A percentile compares a stretch with the other conserved stretches of the same genome.
These are phyloP conservation scores for Lycodopsis pacificus DNA, from an alignment of 2,797 vertebrate genomes.

Conservation along the genomic window DNA sequence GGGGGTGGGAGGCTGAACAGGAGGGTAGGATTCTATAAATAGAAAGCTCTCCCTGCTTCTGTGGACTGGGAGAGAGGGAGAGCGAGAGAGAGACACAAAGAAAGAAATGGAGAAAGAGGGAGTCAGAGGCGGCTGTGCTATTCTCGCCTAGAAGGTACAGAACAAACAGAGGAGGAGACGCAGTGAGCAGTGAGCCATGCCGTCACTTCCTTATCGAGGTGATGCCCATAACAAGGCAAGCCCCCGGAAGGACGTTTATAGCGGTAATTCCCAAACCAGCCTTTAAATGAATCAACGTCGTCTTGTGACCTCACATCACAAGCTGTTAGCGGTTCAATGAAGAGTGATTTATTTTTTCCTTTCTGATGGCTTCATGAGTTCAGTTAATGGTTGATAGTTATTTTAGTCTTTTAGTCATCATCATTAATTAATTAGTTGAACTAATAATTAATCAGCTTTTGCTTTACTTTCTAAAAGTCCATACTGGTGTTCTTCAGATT, in stretches of 20 bases:
- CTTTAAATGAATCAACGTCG: not conserved
- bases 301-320: not conserved
- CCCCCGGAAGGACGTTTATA: constrained; percentile 4
- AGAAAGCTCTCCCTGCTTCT: constrained; percentile 75
- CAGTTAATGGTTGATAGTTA: not conserved
- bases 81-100: constrained; percentile 6
- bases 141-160: constrained; percentile 3
- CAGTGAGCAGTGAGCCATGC: constrained; percentile 58
- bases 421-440: too few relatives aligned
- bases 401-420: not conserved
- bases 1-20: constrained; percentile 73
- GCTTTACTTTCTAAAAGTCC: not conserved
- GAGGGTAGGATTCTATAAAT: constrained; percentile 80
- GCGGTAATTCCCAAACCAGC: constrained; percentile 7
- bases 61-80: constrained; percentile 56
- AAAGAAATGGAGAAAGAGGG: constrained; percentile 28
- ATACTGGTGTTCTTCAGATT: not conserved
- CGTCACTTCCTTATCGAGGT: constrained; percentile 55
- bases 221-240: constrained; percentile 49
- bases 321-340: not conserved
- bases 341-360: not conserved
- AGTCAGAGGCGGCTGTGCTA: constrained; percentile 5
- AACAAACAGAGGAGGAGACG: constrained; percentile 55
- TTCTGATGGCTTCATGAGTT: not conserved
- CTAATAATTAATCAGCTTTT: not conserved